Evolutionary conservation across 2,888 invertebrate genomes (phyloP).

Genomic region (Unio delphinus): DNA sequence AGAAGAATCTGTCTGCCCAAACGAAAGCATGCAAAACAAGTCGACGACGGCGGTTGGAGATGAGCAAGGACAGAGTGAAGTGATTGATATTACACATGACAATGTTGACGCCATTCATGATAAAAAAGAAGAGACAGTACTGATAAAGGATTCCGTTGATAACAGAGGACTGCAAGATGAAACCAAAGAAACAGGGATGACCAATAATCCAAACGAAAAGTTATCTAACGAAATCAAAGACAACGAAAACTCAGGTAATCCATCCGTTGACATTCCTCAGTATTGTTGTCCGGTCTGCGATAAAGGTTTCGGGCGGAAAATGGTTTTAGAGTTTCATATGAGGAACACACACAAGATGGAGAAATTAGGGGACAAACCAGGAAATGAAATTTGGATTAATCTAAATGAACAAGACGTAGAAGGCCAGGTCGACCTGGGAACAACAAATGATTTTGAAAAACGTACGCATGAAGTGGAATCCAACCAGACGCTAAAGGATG

Average conservation of each 20-base stretch:
- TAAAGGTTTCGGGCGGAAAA: conserved; percentile 22
- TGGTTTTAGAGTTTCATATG: conserved; percentile 20
- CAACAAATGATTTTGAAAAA: no score
- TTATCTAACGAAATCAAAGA: neutral
- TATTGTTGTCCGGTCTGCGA: conserved; percentile 20
- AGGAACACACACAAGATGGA: conserved; percentile 21
- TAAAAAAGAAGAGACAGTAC: neutral
- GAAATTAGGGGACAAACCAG: conserved; percentile 3
- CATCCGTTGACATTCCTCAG: neutral
- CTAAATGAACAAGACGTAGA: no score
- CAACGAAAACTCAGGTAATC: neutral
- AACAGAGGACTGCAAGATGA: neutral
- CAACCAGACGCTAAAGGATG: no score
- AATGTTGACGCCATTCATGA: conserved; percentile 3
- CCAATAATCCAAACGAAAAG: neutral
- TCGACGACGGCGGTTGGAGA: conserved; percentile 1
- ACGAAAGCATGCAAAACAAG: neutral
- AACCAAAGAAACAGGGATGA: neutral
- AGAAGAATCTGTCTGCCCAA: conserved; percentile 9
- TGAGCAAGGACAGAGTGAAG: no score
- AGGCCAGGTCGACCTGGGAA: no score
- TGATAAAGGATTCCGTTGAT: neutral
- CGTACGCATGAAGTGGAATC: no score
- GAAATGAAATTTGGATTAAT: no score
- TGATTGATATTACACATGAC: conserved; percentile 2